phyloP scores from a whole-genome alignment of 2,113 vertebrate genomes.

The Muscicapa adusta region DNA sequence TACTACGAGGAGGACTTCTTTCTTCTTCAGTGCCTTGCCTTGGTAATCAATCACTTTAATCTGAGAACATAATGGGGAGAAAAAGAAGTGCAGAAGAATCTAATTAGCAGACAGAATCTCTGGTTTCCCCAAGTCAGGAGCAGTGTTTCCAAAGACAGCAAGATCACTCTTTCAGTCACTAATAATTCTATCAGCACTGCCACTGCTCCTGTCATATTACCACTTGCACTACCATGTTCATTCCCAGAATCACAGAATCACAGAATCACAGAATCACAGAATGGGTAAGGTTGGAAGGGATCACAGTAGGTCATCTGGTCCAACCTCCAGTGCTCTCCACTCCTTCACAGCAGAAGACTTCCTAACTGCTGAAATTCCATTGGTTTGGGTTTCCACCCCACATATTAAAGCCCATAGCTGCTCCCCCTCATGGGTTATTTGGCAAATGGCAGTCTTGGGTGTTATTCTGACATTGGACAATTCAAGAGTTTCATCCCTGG shows the following conservation, averaged over 20 bases:
- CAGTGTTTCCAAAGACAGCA: neutral
- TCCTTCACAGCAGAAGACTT: neutral
- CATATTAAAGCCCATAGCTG: neutral
- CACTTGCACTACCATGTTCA: neutral
- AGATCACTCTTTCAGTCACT: neutral
- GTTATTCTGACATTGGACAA: neutral
- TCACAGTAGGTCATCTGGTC: neutral
- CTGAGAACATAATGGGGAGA: neutral
- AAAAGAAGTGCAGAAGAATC: neutral
- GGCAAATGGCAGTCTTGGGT: neutral
- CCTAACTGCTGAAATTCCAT: neutral
- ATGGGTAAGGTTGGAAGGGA: neutral
- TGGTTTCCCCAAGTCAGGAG: neutral
- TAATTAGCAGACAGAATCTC: neutral
- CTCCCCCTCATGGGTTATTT: neutral
- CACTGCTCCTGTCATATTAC: neutral
- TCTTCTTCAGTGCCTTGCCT: constrained; percentile 23
- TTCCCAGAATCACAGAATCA: neutral
- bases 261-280: neutral
- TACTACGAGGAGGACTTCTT: neutral
- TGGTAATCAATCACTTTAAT: constrained; percentile 17
- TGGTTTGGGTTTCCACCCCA: neutral
- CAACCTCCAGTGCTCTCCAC: neutral
- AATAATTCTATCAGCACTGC: neutral
- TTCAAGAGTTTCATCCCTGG: neutral